These are phyloP conservation scores for Synanthedon tipuliformis DNA, from an alignment of 2,888 invertebrate genomes.

Conservation along the genomic window DNA sequence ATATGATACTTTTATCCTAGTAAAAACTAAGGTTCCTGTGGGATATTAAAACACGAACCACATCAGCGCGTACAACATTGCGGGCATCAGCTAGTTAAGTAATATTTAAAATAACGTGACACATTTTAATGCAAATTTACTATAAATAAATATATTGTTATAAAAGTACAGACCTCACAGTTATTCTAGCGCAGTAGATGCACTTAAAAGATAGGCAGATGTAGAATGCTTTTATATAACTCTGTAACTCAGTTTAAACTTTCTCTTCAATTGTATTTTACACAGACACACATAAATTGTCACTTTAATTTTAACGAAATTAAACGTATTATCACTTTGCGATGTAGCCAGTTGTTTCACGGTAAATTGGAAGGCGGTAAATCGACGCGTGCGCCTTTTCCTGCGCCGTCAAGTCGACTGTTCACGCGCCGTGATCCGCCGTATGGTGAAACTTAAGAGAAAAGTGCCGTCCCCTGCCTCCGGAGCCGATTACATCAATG, in stretches of 20 bases:
- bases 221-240: slow-evolving; percentile 16
- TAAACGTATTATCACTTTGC: too few species aligned
- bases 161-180: slow-evolving; percentile 41
- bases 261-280: slow-evolving; percentile 23
- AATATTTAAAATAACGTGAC: too few species aligned
- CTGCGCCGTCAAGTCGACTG: slow-evolving; percentile 39
- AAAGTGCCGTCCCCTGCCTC: slow-evolving; percentile 47
- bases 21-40: too few species aligned
- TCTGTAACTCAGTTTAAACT: slow-evolving; percentile 30
- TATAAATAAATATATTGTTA: too few species aligned
- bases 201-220: slow-evolving; percentile 12
- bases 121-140: too few species aligned
- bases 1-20: too few species aligned
- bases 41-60: too few species aligned
- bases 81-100: too few species aligned
- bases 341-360: too few species aligned
- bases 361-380: slow-evolving; percentile 1
- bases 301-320: slow-evolving; percentile 11
- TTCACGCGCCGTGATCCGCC: slow-evolving; percentile 25
- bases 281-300: slow-evolving; percentile 13
- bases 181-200: slow-evolving; percentile 36
- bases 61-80: too few species aligned
- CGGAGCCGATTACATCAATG: slow-evolving; percentile 56
- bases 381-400: slow-evolving; percentile 34
- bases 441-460: slow-evolving; percentile 54